A percentile compares a stretch with the other conserved stretches of the same genome.
These are phyloP conservation scores for Dendrolimus punctatus DNA, from an alignment of 1,140 invertebrate species.

Conservation along the genomic window DNA sequence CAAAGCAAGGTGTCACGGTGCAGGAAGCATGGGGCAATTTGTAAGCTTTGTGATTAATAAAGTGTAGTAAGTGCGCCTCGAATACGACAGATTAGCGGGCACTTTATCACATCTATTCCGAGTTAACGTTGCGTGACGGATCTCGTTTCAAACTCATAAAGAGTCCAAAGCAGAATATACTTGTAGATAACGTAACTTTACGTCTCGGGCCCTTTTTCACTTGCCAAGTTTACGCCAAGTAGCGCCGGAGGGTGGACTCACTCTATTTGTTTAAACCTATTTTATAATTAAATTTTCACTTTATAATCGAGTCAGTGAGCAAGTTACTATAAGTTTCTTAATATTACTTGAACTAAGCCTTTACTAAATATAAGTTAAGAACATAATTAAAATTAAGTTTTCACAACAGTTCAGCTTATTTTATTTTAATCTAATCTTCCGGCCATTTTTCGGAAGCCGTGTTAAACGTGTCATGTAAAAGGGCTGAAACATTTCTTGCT, in stretches of 20 bases:
- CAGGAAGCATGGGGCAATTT: constrained; percentile 68
- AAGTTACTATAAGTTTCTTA: too few relatives aligned
- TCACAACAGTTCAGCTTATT: too few relatives aligned
- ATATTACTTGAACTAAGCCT: too few relatives aligned
- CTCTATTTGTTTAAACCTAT: constrained; percentile 54
- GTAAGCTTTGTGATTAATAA: constrained; percentile 71
- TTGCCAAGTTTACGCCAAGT: constrained; percentile 56
- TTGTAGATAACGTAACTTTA: constrained; percentile 67
- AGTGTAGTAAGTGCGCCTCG: constrained; percentile 68
- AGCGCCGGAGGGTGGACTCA: constrained; percentile 44
- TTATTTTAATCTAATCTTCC: too few relatives aligned
- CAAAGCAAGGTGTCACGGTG: constrained; percentile 46
- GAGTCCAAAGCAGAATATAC: constrained; percentile 69
- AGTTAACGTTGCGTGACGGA: constrained; percentile 70
- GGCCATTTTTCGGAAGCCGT: too few relatives aligned
- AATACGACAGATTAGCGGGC: constrained; percentile 69
- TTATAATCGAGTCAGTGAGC: constrained; percentile 40
- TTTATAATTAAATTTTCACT: constrained; percentile 55
- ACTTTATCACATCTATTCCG: constrained; percentile 69
- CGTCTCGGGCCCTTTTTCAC: constrained; percentile 60
- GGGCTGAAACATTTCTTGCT: too few relatives aligned
- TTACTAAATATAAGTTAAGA: too few relatives aligned
- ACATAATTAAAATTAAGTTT: background rate
- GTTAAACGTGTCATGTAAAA: too few relatives aligned
- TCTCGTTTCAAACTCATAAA: constrained; percentile 70